Base-by-base conservation (phyloP, 2,888 invertebrate genomes). In the Tenodera sinensis region DNA sequence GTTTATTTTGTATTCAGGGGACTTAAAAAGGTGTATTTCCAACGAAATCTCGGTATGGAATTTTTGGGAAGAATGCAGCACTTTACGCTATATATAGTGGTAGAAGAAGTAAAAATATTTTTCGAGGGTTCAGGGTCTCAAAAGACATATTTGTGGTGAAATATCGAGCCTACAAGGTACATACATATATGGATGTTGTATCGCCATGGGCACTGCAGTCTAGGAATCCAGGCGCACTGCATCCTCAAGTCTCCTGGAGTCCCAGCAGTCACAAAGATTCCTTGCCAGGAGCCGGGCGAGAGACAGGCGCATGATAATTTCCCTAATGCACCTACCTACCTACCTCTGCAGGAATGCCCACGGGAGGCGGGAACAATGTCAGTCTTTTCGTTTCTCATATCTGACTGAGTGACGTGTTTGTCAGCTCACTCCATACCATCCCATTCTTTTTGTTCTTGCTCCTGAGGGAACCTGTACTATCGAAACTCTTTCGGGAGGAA, bases 301-400 rank as follows among this genome's bases (percentile, higher is more conserved):
- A n/a, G 20, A 87, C 87, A 84, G 89, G 84, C 90, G 90, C 90
- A 90, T 90, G 89, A 90, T 90, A 90, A 90, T 90, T 89, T 90
- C 87, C 89, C 90, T 90, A 90, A 90, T 90, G 90, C 88, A 90
- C 89, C 88, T 87, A 89, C 83, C 88, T 34, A 90, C 89, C 88
- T 87, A 88, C 83, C 88, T 34, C 34, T 81, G 87, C n/a, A 42
- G 83, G 42, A 83, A 34, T 87, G 82, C 86, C 87, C 87, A n/a
- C 83, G 87, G 81, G 86, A 86, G 28, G 42, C 25, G 85, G 30
- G n/a, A 87, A 87, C 87, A 87, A 87, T 87, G 87, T 87, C 87
- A 87, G 87, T 87, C 87, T 82, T 83, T 85, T 28, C 85, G n/a
- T 84, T 71, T 71, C 54, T 71, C 54, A 71, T 71, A 71, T 20